These are phyloP conservation scores for Trachemys scripta DNA, from an alignment of 2,113 vertebrate genomes.

Conservation along the genomic window DNA sequence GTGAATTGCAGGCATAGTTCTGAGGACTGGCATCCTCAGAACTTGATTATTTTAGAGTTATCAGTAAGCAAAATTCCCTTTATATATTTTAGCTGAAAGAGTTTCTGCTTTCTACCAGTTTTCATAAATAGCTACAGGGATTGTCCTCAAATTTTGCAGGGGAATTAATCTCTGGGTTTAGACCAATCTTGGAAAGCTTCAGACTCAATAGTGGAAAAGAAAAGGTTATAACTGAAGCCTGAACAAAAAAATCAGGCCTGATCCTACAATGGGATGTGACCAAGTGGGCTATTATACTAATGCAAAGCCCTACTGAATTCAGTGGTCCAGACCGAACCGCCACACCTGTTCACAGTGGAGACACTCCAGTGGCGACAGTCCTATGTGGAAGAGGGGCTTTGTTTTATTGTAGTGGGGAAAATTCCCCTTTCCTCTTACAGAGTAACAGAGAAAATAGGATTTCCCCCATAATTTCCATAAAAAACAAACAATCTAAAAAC, in stretches of 20 bases:
- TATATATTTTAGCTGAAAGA: neutral
- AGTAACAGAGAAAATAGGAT: neutral
- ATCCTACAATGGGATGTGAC: neutral
- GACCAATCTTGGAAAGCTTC: neutral
- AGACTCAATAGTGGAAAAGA: neutral
- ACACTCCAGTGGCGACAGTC: accelerated
- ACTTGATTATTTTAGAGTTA: neutral
- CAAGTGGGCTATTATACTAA: accelerated
- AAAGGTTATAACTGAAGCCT: neutral
- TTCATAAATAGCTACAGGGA: accelerated
- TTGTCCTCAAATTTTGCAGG: neutral
- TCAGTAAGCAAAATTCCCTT: neutral
- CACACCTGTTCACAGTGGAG: neutral
- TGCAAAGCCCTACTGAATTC: neutral
- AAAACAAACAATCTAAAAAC: neutral
- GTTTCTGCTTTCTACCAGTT: neutral
- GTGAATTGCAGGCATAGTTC: neutral
- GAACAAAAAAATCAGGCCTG: neutral
- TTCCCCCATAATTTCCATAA: neutral
- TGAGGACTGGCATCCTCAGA: neutral
- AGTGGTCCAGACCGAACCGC: neutral
- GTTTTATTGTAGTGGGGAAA: neutral
- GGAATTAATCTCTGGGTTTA: neutral
- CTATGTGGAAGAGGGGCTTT: neutral
- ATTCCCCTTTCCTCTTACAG: neutral